Evolutionary conservation across 2,888 invertebrate species (phyloP), one percentile per base, ranked within the genome.

Genomic region (Acrocera orbiculus): DNA sequence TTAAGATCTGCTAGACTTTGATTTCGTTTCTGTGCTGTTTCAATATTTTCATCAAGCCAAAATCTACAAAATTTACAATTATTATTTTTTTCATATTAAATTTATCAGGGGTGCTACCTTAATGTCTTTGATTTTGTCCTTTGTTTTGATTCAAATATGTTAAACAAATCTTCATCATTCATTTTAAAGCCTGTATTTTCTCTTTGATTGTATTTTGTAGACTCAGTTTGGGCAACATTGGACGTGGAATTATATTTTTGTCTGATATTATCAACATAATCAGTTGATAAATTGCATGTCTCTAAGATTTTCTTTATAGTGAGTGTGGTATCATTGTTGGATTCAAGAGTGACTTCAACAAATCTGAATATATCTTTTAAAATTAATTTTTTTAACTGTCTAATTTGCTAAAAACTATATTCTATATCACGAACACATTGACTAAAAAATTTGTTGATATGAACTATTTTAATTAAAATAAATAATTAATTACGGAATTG

Each of bases 201-300:
- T 27, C 19, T 7, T 23, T n/a, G n/a, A 20, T 16, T 27, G 10
- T n/a, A 11, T 16, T 29, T n/a, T 14, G 35, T 32, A 0, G 47
- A 15, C 37, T 52, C 56, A 0, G 82, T 72, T 55, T 70, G 77
- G n/a, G n/a, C n/a, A n/a, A n/a, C n/a, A n/a, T n/a, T n/a, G n/a
- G n/a, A n/a, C n/a, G n/a, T n/a, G n/a, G n/a, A n/a, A n/a, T n/a
- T n/a, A n/a, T n/a, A n/a, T n/a, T n/a, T n/a, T n/a, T n/a, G n/a
- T n/a, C n/a, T n/a, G n/a, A n/a, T n/a, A n/a, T n/a, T n/a, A 53
- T 86, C 83, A 5, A 90, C 67, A 61, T 83, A 86, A 27, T 78
- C 77, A n/a, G 89, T 85, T 5, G 89, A 72, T 40, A 92, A 67
- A 53, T 82, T 72, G 60, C 87, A 89, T 19, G 79, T 72, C 52